phyloP scores from a whole-genome alignment of 2,113 vertebrate genomes.

The Indicator indicator region DNA sequence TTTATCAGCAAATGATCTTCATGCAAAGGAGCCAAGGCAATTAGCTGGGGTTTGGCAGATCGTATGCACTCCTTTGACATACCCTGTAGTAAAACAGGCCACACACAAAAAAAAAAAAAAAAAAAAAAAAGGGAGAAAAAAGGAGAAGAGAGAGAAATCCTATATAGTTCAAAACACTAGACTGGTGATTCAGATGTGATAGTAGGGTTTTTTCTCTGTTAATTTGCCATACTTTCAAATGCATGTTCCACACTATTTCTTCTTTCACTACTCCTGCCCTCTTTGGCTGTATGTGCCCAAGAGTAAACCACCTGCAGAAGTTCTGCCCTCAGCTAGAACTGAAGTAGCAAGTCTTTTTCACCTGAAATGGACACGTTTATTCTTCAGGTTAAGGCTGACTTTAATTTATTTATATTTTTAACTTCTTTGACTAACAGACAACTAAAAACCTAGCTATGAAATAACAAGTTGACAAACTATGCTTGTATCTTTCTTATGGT shows the following conservation, averaged over 20 bases:
- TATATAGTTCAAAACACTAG: neutral
- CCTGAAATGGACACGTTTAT: neutral
- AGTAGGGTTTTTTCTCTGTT: neutral
- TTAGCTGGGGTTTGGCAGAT: slow-evolving; percentile 10
- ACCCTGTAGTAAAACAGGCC: neutral
- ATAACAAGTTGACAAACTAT: neutral
- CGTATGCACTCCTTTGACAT: neutral
- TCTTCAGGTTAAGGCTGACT: neutral
- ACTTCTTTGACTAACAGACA: neutral
- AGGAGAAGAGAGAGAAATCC: neutral
- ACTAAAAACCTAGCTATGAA: neutral
- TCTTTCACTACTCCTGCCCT: neutral
- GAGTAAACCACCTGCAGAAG: neutral
- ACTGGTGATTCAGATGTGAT: neutral
- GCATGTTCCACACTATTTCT: neutral
- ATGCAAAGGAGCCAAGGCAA: slow-evolving; percentile 35
- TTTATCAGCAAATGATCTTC: slow-evolving; percentile 49
- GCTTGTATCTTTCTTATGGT: neutral
- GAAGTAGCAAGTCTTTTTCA: neutral
- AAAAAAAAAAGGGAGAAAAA: too few species aligned
- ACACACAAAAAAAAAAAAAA: neutral
- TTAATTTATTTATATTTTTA: neutral
- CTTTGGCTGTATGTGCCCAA: neutral
- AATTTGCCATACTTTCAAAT: neutral
- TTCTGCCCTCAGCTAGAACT: neutral